These are phyloP conservation scores for Aptenodytes patagonicus DNA, from an alignment of 2,113 vertebrate species.

Conservation along the genomic window DNA sequence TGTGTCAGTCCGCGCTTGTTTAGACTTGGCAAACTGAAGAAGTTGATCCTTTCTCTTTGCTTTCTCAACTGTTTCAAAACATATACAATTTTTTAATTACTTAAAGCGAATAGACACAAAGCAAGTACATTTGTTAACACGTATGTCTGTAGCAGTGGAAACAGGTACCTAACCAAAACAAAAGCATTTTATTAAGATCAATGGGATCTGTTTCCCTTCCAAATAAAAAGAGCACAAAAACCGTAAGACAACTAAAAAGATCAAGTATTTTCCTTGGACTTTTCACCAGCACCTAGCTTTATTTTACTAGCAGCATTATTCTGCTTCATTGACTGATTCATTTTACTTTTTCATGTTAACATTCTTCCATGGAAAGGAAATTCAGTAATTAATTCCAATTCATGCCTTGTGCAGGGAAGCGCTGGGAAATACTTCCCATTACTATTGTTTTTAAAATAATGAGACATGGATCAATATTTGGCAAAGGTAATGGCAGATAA, in stretches of 20 bases:
- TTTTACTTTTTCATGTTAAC: not conserved
- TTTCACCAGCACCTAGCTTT: not conserved
- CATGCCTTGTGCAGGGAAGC: not conserved
- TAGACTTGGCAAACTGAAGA: slow-evolving; percentile 81
- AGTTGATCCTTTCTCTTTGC: slow-evolving; percentile 83
- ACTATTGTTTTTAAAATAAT: not conserved
- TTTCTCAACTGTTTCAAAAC: slow-evolving; percentile 78
- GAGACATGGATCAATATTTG: not conserved
- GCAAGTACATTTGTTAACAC: not conserved
- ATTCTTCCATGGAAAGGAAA: not conserved
- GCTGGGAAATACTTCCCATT: not conserved
- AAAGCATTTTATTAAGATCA: not conserved
- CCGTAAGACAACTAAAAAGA: not conserved
- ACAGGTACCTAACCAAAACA: not conserved
- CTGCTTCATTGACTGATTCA: not conserved
- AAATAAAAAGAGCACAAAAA: not conserved
- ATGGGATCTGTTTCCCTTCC: not conserved
- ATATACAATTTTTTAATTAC: not conserved
- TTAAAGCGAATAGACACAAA: not conserved
- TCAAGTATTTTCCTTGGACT: not conserved
- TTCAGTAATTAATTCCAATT: not conserved
- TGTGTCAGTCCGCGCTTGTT: slow-evolving; percentile 77
- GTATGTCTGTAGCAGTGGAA: not conserved
- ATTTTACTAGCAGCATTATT: not conserved
- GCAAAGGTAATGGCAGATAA: not conserved